Evolutionary conservation across 1,140 invertebrate genomes (phyloP).

Genomic region (Drosophila auraria): DNA sequence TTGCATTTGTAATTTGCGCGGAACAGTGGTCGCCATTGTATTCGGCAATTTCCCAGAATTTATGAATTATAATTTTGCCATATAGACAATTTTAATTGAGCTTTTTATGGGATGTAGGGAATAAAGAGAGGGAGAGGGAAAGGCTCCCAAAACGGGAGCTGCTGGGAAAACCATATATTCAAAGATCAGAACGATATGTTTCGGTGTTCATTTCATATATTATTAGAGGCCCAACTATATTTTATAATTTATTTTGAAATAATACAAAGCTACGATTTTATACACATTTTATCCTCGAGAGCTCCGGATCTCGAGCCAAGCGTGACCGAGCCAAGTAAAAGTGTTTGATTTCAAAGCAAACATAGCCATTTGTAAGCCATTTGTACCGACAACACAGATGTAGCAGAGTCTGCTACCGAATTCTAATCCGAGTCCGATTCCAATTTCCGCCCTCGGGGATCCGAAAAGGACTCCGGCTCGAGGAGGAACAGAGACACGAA

Average conservation of each 20-base stretch:
- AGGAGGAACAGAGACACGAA: slow-evolving; percentile 32
- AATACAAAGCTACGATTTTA: no score
- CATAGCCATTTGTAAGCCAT: slow-evolving; percentile 76
- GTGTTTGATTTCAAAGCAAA: slow-evolving; percentile 72
- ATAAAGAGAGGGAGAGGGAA: not conserved
- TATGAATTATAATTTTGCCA: slow-evolving; percentile 82
- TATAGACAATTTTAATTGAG: slow-evolving; percentile 84
- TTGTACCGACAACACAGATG: slow-evolving; percentile 59
- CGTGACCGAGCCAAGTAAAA: slow-evolving; percentile 30
- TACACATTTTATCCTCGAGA: not conserved
- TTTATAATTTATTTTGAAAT: no score
- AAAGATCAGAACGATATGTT: not conserved
- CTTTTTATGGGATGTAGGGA: slow-evolving; percentile 67
- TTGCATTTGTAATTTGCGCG: slow-evolving; percentile 71
- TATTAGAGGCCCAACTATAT: no score
- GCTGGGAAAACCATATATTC: not conserved
- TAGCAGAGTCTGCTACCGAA: slow-evolving; percentile 38
- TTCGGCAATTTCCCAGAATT: slow-evolving; percentile 83
- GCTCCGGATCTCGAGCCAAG: slow-evolving; percentile 18
- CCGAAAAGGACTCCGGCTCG: slow-evolving; percentile 33
- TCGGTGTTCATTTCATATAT: not conserved
- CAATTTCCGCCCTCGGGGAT: slow-evolving; percentile 53
- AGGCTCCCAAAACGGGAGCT: slow-evolving; percentile 10
- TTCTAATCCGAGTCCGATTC: slow-evolving; percentile 39
- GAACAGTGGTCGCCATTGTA: slow-evolving; percentile 72